phyloP scores from a whole-genome alignment of 1,140 invertebrate species.

The Ylistrum balloti region DNA sequence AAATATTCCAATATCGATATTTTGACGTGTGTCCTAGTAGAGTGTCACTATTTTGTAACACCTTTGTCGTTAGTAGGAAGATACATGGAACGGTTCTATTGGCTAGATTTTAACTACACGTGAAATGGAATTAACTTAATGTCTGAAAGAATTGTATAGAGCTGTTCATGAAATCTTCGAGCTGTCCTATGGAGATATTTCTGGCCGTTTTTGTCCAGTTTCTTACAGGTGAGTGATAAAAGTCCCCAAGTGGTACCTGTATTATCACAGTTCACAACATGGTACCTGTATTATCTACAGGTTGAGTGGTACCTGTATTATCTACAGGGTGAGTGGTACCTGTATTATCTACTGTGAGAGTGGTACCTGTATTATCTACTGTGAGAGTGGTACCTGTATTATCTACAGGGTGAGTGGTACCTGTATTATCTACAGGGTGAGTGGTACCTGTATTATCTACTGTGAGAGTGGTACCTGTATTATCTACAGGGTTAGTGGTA shows the following conservation, averaged over 20 bases:
- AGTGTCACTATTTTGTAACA: neutral
- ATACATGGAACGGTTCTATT: neutral
- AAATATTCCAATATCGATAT: conserved; percentile 22
- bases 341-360: too few species aligned
- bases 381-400: too few species aligned
- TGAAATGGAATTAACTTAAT: neutral
- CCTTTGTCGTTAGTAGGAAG: neutral
- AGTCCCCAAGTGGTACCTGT: too few species aligned
- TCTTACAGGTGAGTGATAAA: neutral
- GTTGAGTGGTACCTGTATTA: too few species aligned
- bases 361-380: too few species aligned
- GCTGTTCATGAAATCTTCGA: neutral
- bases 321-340: neutral
- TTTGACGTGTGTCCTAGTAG: neutral
- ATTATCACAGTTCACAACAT: too few species aligned
- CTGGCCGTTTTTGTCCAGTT: neutral
- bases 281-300: too few species aligned
- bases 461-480: too few species aligned
- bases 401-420: neutral
- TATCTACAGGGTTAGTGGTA: too few species aligned
- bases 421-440: too few species aligned
- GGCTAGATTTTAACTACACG: neutral
- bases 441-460: too few species aligned
- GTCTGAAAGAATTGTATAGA: neutral
- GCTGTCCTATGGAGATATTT: neutral